Evolutionary conservation across 2,113 vertebrate genomes (phyloP), one percentile per base, ranked within the genome.

Genomic region (Oncorhynchus masou): DNA sequence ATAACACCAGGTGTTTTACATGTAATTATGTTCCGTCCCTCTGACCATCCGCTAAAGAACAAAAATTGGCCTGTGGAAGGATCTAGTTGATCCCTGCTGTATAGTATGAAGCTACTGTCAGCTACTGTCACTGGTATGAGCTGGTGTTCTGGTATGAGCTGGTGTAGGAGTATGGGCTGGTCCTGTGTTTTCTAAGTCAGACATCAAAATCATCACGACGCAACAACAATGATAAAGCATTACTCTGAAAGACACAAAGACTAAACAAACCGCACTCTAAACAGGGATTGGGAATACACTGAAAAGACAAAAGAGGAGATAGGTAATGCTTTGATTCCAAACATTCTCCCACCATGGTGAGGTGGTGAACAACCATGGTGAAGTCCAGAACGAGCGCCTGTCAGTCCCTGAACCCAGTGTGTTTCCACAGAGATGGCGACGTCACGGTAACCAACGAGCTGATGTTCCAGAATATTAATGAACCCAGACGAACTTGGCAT

Each of bases 341-440:
- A 6, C 3, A 66, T 67, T 67, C 15, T 67, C 27, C 9, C 65
- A 67, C 65, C 65, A 67, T 68, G 16, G 16, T 68, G 66, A 68
- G 7, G 16, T 5, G 31, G 31, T 34, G 31, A 34, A 34, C 31
- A 5, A 6, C 31, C 31, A 34, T 6, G 31, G 31, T 68, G 31
- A 27, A 62, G 59, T 31, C 16, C 29, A 68, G 66, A 34, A 4
- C 1, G 15, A 54, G 13, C 5, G 29, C 9, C 27, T 68, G 59
- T 82, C 68, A 85, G 85, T 84, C 79, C 88, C 84, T 67, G 12
- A 69, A 74, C 73, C 75, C 79, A 3, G n/a, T 24, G 76, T 54
- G 86, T 90, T 84, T 84, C 85, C 80, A 83, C 79, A 86, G 88
- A 84, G 77, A 88, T 74, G 29, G 48, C 86, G 86, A 90, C 86